Evolutionary conservation across 2,113 vertebrate species (phyloP).

Genomic region (Dromas ardeola): DNA sequence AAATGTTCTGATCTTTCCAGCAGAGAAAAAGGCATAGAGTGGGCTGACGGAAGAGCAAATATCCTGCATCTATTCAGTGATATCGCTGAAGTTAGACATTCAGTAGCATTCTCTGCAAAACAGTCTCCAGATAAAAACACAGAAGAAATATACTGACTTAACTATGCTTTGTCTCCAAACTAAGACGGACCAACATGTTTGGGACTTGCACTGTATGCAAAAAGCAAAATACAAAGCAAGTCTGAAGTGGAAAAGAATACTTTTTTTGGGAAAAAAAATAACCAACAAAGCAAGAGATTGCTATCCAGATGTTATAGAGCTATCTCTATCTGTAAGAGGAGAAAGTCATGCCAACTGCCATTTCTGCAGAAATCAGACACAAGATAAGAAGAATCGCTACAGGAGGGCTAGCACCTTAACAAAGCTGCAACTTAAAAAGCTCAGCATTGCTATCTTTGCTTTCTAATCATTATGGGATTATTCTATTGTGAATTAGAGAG

Average conservation of each 20-base stretch:
- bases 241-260: not conserved
- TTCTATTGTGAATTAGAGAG: not conserved
- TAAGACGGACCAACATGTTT: not conserved
- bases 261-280: accelerated
- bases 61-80: not conserved
- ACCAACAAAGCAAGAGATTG: not conserved
- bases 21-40: not conserved
- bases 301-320: not conserved
- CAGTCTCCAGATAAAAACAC: not conserved
- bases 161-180: not conserved
- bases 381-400: not conserved
- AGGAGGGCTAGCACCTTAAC: not conserved
- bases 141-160: not conserved
- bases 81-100: not conserved
- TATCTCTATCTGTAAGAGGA: not conserved
- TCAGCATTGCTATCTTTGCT: not conserved
- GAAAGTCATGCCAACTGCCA: not conserved
- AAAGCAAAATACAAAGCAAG: not conserved
- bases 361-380: not conserved
- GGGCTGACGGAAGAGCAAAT: not conserved
- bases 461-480: not conserved
- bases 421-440: not conserved
- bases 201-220: not conserved
- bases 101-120: not conserved
- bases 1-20: not conserved